Evolutionary conservation across 2,888 invertebrate species (phyloP).

Genomic region (Drosophila kuntzei): DNA sequence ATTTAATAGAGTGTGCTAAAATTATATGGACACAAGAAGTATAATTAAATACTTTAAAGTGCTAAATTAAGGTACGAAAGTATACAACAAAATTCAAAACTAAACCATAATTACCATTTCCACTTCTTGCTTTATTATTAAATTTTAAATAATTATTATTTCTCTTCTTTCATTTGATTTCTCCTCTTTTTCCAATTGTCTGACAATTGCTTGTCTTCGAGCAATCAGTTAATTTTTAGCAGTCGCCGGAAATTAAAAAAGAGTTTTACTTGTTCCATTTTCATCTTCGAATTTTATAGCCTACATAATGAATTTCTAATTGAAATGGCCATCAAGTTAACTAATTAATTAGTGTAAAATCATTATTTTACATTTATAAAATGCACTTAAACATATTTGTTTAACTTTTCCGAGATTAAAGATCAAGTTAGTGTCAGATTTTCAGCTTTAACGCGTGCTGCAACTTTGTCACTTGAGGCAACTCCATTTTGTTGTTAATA

Average conservation of each 20-base stretch:
- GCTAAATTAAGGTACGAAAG: background rate
- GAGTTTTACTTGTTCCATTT: background rate
- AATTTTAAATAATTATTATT: background rate
- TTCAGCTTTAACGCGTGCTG: slow-evolving; percentile 3
- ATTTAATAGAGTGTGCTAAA: too few species aligned
- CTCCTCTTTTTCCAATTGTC: background rate
- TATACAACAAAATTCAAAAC: too few species aligned
- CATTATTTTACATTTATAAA: background rate
- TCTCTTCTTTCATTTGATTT: background rate
- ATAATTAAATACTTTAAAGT: too few species aligned
- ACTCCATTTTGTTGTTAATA: background rate
- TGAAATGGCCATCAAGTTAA: background rate
- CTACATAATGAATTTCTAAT: background rate
- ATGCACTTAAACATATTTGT: background rate
- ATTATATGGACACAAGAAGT: too few species aligned
- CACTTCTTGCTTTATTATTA: too few species aligned
- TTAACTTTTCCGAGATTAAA: slow-evolving; percentile 12
- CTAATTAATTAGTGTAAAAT: background rate
- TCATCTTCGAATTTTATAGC: background rate
- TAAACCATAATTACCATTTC: too few species aligned
- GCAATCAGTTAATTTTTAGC: background rate
- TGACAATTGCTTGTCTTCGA: background rate
- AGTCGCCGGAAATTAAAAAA: slow-evolving; percentile 1
- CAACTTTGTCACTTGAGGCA: background rate
- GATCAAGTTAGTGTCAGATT: slow-evolving; percentile 38